phyloP scores from a whole-genome alignment of 2,113 vertebrate genomes.

The Chaetorhynchus papuensis region DNA sequence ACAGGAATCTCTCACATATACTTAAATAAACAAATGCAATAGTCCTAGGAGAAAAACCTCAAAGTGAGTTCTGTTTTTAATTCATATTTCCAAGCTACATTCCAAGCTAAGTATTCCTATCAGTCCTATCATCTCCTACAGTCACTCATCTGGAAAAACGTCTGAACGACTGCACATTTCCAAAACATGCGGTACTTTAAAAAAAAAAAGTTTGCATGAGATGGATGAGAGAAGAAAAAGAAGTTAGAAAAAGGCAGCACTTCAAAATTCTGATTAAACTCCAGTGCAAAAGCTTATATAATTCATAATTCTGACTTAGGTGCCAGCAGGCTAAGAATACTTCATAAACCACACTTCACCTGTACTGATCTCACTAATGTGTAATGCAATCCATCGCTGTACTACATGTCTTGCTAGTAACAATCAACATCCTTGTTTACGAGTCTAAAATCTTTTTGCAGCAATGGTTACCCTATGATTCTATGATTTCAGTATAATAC shows the following conservation, averaged over 20 bases:
- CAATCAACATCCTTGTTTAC: background rate
- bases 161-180: background rate
- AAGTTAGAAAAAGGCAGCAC: background rate
- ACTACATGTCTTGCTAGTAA: background rate
- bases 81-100: background rate
- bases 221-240: background rate
- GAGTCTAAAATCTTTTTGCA: background rate
- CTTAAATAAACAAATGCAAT: background rate
- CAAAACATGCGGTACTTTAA: background rate
- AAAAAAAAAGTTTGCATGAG: background rate
- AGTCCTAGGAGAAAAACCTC: background rate
- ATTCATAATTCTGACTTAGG: background rate
- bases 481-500: background rate
- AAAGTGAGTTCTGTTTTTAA: background rate
- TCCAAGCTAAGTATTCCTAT: background rate
- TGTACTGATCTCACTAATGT: background rate
- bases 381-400: background rate
- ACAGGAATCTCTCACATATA: background rate
- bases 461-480: background rate
- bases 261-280: background rate
- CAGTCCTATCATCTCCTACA: background rate
- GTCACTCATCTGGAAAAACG: background rate
- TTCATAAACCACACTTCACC: background rate
- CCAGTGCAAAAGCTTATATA: background rate
- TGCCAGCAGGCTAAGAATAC: background rate